Conservation (phyloP, 1,140 invertebrate genomes). For the Calycopis cecrops region DNA sequence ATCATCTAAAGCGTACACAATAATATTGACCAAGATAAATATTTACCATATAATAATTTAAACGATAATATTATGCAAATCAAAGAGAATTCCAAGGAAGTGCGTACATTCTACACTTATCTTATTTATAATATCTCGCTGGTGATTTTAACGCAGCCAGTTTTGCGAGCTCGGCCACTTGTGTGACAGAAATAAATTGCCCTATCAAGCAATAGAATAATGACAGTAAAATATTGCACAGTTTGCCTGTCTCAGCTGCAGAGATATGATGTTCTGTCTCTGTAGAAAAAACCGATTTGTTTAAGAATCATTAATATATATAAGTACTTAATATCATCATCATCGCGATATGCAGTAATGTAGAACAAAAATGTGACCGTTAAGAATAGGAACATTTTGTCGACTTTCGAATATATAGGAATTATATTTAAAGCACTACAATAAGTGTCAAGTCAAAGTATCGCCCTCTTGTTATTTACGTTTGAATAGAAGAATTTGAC, state of each 20-base stretch:
- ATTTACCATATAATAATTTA: slow-evolving; percentile 26
- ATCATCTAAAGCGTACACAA: not conserved
- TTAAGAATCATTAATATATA: no score
- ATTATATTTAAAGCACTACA: no score
- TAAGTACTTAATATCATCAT: no score
- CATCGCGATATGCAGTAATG: no score
- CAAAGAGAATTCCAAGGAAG: slow-evolving; percentile 24
- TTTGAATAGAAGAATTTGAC: no score
- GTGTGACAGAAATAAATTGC: slow-evolving; percentile 38
- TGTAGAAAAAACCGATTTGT: not conserved
- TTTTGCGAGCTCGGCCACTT: slow-evolving; percentile 31
- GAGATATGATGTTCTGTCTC: slow-evolving; percentile 10
- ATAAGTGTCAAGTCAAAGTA: no score
- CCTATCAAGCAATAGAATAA: slow-evolving; percentile 34
- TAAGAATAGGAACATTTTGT: no score
- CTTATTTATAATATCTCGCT: slow-evolving; percentile 30
- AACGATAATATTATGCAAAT: slow-evolving; percentile 33
- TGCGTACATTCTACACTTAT: slow-evolving; percentile 25
- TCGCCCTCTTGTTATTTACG: no score
- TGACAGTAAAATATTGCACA: slow-evolving; percentile 33
- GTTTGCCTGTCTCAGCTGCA: slow-evolving; percentile 31
- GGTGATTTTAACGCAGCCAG: slow-evolving; percentile 32
- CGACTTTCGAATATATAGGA: no score
- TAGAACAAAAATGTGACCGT: no score
- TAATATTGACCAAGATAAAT: slow-evolving; percentile 3